Base-by-base conservation (phyloP, 2,888 invertebrate genomes). In the Eurytoma californica region DNA sequence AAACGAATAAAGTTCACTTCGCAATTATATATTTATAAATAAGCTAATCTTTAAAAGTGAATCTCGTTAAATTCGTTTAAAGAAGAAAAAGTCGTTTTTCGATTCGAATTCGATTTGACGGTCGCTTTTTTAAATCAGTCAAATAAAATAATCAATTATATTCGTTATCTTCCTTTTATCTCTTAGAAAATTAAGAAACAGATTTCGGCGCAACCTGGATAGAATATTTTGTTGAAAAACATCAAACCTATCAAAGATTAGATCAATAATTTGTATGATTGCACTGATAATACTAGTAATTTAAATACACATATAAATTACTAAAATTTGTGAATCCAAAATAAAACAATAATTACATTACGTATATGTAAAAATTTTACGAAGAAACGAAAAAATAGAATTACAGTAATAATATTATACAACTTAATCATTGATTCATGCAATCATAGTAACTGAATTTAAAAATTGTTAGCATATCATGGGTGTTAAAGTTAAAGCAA, bases 131-230 rank as follows among this genome's bases (percentile, higher is more conserved):
- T 63, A 68, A 72, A 77, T 80, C 57, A 80, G 67, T 78, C 70
- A 72, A 80, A 72, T 72, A 72, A 63, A 75, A 78, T 75, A 72
- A 74, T 75, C 39, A 77, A 55, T 57, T 78, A 68, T 67, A 76
- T 20, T 73, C 65, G 24, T 67, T 65, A 63, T 80, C 18, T 65
- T 78, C 72, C 30, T 78, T 74, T 78, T 78, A 72, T 65, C 67
- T 77, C 60, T 77, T 76, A 75, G 74, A 75, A 77, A 80, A 77
- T 80, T 75, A 80, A 80, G 72, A 80, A 80, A 77, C 79, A 73
- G 65, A 80, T 80, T 78, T 68, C 68, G 72, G 68, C 75, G 68
- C 30, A 18, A 3, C 53, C 72, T 78, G 78, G 74, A 80, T 78
- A 80, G 77, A 74, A 66, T 58, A 72, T 77, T 72, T 77, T 18